Evolutionary conservation across 2,797 vertebrate species (phyloP).

Genomic region (Enteromius fasciolatus): DNA sequence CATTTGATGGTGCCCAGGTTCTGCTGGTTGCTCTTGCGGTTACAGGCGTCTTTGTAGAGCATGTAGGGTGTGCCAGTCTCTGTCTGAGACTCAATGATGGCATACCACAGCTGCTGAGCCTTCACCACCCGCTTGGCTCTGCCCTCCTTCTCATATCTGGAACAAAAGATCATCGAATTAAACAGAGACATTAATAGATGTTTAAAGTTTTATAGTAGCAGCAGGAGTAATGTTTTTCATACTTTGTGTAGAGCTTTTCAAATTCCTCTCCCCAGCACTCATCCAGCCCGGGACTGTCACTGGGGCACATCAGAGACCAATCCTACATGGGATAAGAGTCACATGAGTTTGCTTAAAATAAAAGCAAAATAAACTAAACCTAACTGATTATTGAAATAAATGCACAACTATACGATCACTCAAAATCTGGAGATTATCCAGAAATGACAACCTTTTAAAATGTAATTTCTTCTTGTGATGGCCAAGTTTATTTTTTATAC

Average conservation of each 20-base stretch:
- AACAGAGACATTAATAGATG: no score
- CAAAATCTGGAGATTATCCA: not conserved
- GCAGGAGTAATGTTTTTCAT: constrained; percentile 2
- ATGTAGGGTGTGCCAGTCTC: constrained; percentile 97
- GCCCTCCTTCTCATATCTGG: constrained; percentile 88
- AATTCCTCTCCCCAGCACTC: constrained; percentile 98
- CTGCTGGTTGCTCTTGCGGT: constrained; percentile 97
- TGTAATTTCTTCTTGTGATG: not conserved
- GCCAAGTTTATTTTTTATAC: not conserved
- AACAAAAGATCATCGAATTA: not conserved
- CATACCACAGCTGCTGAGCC: constrained; percentile 96
- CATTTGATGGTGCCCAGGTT: constrained; percentile 96
- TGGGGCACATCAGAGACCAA: constrained; percentile 98
- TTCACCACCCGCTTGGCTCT: constrained; percentile 88
- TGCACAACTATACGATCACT: no score
- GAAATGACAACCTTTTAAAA: not conserved
- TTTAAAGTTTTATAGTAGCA: not conserved
- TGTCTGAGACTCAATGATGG: constrained; percentile 96
- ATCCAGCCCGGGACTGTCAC: constrained; percentile 90
- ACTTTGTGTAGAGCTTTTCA: constrained; percentile 91
- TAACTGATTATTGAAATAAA: not conserved
- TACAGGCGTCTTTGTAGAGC: constrained; percentile 98
- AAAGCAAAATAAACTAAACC: not conserved
- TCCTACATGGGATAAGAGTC: constrained; percentile 71
- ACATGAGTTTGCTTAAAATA: not conserved